phyloP scores from a whole-genome alignment of 2,113 vertebrate species.

The Ploceus nigricollis region DNA sequence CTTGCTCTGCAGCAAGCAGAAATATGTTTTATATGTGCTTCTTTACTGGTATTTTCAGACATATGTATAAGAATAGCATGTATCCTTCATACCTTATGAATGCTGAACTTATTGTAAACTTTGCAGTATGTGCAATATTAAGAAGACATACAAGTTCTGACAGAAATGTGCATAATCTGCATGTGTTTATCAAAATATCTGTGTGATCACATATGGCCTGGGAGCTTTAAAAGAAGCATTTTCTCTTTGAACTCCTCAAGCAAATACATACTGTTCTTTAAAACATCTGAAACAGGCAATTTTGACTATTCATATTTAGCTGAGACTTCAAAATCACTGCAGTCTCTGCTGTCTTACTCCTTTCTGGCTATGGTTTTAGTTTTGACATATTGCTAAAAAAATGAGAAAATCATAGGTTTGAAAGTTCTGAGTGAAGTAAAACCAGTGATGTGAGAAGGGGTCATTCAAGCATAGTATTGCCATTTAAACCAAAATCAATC shows the following conservation, averaged over 20 bases:
- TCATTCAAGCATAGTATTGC: not conserved
- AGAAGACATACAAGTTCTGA: not conserved
- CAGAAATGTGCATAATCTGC: not conserved
- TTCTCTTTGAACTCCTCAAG: not conserved
- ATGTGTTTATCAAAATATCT: not conserved
- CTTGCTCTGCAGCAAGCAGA: not conserved
- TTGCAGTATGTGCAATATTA: not conserved
- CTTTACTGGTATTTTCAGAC: not conserved
- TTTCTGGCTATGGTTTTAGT: not conserved
- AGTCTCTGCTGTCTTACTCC: not conserved
- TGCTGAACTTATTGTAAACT: not conserved
- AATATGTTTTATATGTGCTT: not conserved
- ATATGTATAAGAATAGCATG: fast-evolving
- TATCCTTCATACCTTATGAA: not conserved
- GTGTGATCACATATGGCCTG: not conserved
- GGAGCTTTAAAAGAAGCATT: not conserved
- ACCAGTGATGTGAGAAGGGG: not conserved
- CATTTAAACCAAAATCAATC: not conserved
- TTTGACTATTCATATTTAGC: not conserved
- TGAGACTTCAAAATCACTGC: not conserved
- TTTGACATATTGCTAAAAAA: not conserved
- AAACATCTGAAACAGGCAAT: not conserved
- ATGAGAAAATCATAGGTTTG: not conserved
- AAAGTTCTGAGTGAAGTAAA: not conserved
- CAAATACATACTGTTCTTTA: not conserved